phyloP scores from a whole-genome alignment of 2,113 vertebrate species.

The Pelobates fuscus region DNA sequence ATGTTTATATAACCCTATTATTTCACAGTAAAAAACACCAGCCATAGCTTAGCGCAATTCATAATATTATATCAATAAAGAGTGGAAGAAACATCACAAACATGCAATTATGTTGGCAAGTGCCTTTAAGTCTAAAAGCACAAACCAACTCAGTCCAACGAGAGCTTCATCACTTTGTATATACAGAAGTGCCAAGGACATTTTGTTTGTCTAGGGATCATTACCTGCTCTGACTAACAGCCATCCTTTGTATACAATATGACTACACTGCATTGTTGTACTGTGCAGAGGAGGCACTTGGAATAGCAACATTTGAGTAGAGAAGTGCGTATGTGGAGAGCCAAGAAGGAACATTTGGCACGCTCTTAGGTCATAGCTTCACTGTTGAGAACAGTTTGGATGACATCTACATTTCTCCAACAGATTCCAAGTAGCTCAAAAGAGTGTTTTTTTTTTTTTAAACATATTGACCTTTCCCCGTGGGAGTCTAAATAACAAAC shows the following conservation, averaged over 20 bases:
- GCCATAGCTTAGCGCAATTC: not conserved
- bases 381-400: slow-evolving; percentile 35
- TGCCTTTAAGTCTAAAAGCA: slow-evolving; percentile 38
- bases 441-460: slow-evolving; percentile 21
- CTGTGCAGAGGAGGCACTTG: slow-evolving; percentile 16
- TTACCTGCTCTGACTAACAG: slow-evolving; percentile 39
- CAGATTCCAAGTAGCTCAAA: slow-evolving; percentile 20
- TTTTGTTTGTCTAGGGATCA: slow-evolving; percentile 40
- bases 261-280: slow-evolving; percentile 31
- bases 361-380: slow-evolving; percentile 34
- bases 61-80: slow-evolving; percentile 12
- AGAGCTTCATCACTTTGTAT: slow-evolving; percentile 38
- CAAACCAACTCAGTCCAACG: slow-evolving; percentile 34
- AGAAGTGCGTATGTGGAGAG: slow-evolving; percentile 12
- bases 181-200: slow-evolving; percentile 47
- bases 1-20: not conserved
- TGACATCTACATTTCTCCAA: slow-evolving; percentile 34
- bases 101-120: slow-evolving; percentile 35
- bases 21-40: not conserved
- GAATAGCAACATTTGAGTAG: not conserved
- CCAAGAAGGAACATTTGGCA: slow-evolving; percentile 34
- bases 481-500: slow-evolving; percentile 9
- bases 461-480: slow-evolving; percentile 7
- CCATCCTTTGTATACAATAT: slow-evolving; percentile 37
- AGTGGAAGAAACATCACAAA: slow-evolving; percentile 16